Base-by-base conservation (phyloP, 2,797 vertebrate species). In the Melanotaenia parkinsoni region DNA sequence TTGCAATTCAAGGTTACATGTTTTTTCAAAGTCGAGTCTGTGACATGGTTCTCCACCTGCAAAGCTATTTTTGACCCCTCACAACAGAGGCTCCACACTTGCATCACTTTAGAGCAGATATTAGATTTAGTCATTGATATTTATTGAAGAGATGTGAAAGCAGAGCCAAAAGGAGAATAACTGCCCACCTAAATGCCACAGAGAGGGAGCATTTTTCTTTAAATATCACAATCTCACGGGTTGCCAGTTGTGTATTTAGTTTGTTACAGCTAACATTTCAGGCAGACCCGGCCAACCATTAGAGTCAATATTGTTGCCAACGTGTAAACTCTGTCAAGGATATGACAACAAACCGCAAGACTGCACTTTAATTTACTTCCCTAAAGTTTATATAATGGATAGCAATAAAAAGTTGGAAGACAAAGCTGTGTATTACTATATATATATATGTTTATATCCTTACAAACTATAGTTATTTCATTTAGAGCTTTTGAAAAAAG, bases 401-500 rank as follows among this genome's bases (percentile, higher is more conserved):
- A 22, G 2, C 0, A 59, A 38, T 72, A 73, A 45, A n/a, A 30
- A 58, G 63, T 13, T 24, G 26, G 16, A 43, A 63, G 45, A 1
- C 1, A 45, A 20, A 66, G 3, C 24, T 11, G 4, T 3, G 8
- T 28, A 10, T 14, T 32, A 9, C 28, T 30, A 30, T 30, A 30
- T 28, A 28, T 28, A 28, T 28, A 28, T 72, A 89, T n/a, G n/a
- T 43, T 43, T 16, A 16, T 79, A 87, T 79, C 84, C 67, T 88
- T 80, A 88, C 84, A 91, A 90, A 86, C 85, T 90, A 90, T 86
- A 82, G 87, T 85, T 68, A 85, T 38, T 77, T 84, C 69, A 76
- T 80, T 76, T 74, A 51, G 83, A 86, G 80, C 9, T 11, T 11
- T 9, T 37, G 10, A 10, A 37, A 16, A 43, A 43, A 43, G n/a